Conservation (phyloP, 2,888 invertebrate species). For the Drosophila aldrichi region DNA sequence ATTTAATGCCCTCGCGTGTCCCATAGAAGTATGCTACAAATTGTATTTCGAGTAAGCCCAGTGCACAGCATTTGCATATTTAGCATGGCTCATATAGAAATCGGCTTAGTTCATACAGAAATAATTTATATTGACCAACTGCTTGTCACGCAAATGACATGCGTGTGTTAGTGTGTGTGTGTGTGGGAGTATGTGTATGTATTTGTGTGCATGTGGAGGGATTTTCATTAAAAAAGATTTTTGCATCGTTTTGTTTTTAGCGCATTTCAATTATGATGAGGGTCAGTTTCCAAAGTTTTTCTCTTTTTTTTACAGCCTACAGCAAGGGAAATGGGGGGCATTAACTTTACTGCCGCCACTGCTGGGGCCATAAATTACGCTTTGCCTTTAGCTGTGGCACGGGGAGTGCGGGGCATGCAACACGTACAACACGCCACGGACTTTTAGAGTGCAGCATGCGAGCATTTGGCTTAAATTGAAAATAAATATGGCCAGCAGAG, state of each 20-base stretch:
- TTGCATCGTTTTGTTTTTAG: conserved; percentile 60
- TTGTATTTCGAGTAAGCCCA: conserved; percentile 15
- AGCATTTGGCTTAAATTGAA: conserved; percentile 69
- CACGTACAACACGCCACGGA: conserved; percentile 18
- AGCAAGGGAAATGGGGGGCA: conserved; percentile 29
- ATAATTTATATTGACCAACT: conserved; percentile 39
- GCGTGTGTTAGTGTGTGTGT: conserved; percentile 5
- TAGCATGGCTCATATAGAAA: conserved; percentile 10
- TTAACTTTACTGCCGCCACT: conserved; percentile 61
- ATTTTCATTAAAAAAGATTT: conserved; percentile 43
- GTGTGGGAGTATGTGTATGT: conserved; percentile 1
- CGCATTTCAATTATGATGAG: conserved; percentile 70
- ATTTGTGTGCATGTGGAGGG: background rate
- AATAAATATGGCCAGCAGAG: conserved; percentile 52
- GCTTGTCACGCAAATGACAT: conserved; percentile 30
- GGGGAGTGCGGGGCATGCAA: conserved; percentile 54
- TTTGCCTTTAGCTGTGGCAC: conserved; percentile 30
- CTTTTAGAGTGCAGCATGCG: conserved; percentile 43
- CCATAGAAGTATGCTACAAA: conserved; percentile 18
- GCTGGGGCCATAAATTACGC: conserved; percentile 62
- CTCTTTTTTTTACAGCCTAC: conserved; percentile 47
- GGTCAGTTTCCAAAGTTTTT: conserved; percentile 59
- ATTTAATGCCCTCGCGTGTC: background rate
- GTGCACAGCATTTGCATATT: conserved; percentile 31
- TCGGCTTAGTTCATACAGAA: conserved; percentile 34